A percentile compares a stretch with the other conserved stretches of the same genome.
Evolutionary conservation across 2,888 invertebrate genomes (phyloP).

Genomic region (Dicroscelio sp.): DNA sequence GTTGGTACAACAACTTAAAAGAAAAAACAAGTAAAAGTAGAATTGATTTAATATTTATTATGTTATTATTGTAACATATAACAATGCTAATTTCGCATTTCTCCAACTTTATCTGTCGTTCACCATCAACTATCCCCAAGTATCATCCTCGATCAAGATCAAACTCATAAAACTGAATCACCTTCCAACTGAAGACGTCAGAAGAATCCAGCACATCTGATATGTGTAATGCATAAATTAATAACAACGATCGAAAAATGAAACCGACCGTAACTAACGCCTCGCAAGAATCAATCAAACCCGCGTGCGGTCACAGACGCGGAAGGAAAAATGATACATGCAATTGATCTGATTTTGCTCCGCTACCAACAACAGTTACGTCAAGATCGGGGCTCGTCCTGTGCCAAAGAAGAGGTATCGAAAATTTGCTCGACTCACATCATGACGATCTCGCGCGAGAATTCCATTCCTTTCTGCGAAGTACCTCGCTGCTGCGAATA

Average conservation of each 20-base stretch:
- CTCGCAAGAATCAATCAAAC: conserved; percentile 13
- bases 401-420: background rate
- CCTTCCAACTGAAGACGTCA: background rate
- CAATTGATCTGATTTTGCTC: conserved; percentile 16
- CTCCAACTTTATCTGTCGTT: too few species aligned
- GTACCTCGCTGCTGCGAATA: conserved; percentile 61
- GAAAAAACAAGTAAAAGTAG: too few species aligned
- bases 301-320: background rate
- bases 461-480: conserved; percentile 75
- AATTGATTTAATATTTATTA: too few species aligned
- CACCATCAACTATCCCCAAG: background rate
- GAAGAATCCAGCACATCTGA: background rate
- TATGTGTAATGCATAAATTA: conserved; percentile 32
- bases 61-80: too few species aligned
- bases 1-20: too few species aligned
- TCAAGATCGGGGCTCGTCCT: background rate
- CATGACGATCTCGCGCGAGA: conserved; percentile 71
- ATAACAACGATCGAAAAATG: conserved; percentile 31
- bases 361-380: conserved; percentile 44
- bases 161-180: background rate
- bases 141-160: background rate
- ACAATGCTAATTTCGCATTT: too few species aligned
- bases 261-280: conserved; percentile 33
- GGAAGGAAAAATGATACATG: conserved; percentile 48
- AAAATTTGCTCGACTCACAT: conserved; percentile 68